Evolutionary conservation across 2,888 invertebrate species (phyloP).

Genomic region (Tetheella fluctuosa): DNA sequence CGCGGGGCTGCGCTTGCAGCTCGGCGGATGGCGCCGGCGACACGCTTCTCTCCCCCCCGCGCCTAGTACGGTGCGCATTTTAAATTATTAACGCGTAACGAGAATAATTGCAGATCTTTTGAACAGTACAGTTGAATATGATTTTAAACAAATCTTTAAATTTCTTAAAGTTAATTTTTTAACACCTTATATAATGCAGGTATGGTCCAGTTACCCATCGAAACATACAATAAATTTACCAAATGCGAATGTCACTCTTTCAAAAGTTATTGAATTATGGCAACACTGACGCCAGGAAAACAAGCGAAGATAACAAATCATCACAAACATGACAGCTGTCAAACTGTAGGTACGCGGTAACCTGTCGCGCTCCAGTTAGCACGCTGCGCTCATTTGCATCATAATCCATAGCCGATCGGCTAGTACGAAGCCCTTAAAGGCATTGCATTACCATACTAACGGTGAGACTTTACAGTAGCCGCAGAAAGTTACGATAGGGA

Average conservation of each 20-base stretch:
- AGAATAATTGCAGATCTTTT: too few species aligned
- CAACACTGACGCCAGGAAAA: neutral
- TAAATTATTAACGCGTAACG: too few species aligned
- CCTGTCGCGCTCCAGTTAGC: conserved; percentile 42
- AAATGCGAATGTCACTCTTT: neutral
- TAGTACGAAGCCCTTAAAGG: conserved; percentile 15
- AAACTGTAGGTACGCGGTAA: conserved; percentile 7
- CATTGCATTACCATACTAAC: conserved; percentile 7
- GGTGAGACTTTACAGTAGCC: conserved; percentile 3
- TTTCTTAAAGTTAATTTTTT: too few species aligned
- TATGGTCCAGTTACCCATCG: neutral
- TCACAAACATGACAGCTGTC: conserved; percentile 6
- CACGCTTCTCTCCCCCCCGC: too few species aligned
- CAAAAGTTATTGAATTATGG: conserved; percentile 4
- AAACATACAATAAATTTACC: neutral
- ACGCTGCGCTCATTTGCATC: conserved; percentile 41
- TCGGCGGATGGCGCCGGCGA: too few species aligned
- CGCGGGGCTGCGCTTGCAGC: too few species aligned
- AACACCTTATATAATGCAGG: too few species aligned
- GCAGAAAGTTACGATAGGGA: neutral
- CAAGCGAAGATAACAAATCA: conserved; percentile 3
- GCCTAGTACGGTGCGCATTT: too few species aligned
- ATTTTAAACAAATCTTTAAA: too few species aligned
- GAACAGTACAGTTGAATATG: too few species aligned
- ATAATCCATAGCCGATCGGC: conserved; percentile 32